Evolutionary conservation across 2,797 vertebrate species (phyloP).

Genomic region (Miichthys miiuy): DNA sequence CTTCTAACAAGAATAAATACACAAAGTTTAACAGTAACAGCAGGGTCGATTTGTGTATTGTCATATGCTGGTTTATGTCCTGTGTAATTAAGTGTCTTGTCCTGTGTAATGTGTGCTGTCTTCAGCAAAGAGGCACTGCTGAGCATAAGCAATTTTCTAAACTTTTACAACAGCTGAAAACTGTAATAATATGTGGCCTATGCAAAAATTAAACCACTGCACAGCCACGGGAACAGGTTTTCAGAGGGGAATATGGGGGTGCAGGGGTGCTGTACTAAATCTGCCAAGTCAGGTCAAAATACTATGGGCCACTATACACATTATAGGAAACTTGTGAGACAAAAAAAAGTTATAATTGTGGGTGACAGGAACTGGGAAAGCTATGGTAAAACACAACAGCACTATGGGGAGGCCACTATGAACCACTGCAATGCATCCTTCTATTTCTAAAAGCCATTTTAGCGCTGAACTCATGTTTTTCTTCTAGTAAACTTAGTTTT

Average conservation of each 20-base stretch:
- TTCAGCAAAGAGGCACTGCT: background rate
- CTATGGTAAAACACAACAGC: background rate
- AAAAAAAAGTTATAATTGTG: background rate
- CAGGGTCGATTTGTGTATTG: background rate
- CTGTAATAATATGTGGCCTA: background rate
- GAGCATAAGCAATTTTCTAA: background rate
- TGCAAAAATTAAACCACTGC: background rate
- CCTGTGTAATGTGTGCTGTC: background rate
- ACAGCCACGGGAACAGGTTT: background rate
- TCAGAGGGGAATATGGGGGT: background rate
- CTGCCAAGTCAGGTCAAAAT: background rate
- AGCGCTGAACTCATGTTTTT: background rate
- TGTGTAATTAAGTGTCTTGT: conserved; percentile 3
- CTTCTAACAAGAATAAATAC: background rate
- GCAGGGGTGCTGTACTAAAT: background rate
- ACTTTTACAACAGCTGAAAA: conserved; percentile 1
- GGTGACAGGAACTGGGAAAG: background rate
- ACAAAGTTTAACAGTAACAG: background rate
- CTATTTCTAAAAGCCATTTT: background rate
- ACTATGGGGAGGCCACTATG: background rate
- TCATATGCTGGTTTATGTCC: conserved; percentile 5
- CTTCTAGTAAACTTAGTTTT: background rate
- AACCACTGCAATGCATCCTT: no score
- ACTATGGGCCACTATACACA: background rate
- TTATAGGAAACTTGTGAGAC: background rate